These are phyloP conservation scores for Sitta carolinensis DNA, from an alignment of 2,797 vertebrate species.

Conservation along the genomic window DNA sequence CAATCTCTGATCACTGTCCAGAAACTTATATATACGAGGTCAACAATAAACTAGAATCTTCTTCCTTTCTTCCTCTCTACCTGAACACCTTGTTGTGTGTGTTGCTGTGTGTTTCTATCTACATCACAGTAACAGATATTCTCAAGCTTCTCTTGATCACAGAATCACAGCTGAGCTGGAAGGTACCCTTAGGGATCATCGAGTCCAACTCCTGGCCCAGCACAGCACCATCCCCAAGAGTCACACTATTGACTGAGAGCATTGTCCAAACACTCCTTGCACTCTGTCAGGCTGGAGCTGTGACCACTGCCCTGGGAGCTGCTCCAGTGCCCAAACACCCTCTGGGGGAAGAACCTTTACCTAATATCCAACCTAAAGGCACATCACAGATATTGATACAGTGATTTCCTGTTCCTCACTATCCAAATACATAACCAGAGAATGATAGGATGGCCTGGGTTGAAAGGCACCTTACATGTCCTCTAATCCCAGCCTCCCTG, in stretches of 20 bases:
- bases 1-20: too few species aligned
- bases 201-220: background rate
- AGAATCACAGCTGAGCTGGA: background rate
- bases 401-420: background rate
- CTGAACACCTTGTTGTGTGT: too few species aligned
- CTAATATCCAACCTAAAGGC: background rate
- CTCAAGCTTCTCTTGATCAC: background rate
- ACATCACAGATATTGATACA: background rate
- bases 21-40: too few species aligned
- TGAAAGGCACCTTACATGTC: background rate
- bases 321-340: accelerated
- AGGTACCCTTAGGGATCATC: accelerated
- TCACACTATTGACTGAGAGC: background rate
- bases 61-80: too few species aligned
- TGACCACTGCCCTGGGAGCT: background rate
- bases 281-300: background rate
- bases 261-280: background rate
- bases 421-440: background rate
- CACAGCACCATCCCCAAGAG: background rate
- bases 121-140: too few species aligned
- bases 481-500: background rate
- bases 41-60: too few species aligned
- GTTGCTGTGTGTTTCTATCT: too few species aligned
- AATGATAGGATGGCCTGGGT: background rate
- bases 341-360: background rate